Conservation (phyloP, 2,797 vertebrate genomes). For the Ispidina picta region DNA sequence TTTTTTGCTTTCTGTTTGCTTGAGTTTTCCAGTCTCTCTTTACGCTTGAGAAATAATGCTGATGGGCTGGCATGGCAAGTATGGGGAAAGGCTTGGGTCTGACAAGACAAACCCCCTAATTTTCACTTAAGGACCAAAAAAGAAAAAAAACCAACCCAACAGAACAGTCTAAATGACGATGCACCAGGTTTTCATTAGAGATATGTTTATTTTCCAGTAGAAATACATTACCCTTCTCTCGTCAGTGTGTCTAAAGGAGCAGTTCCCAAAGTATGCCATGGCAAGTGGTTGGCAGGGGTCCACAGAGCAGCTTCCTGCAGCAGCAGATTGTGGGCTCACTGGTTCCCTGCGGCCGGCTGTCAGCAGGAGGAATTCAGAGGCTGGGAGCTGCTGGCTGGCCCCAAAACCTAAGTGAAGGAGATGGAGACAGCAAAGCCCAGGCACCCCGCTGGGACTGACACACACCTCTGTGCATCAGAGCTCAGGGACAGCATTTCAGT, state of each 20-base stretch:
- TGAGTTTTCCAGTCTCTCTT: not conserved
- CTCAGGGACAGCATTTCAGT: not conserved
- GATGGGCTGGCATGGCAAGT: not conserved
- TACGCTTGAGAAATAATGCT: slow-evolving; percentile 4
- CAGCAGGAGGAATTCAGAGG: not conserved
- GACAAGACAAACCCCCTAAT: slow-evolving; percentile 26
- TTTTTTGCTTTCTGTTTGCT: not conserved
- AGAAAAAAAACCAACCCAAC: not conserved
- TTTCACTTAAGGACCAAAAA: not conserved
- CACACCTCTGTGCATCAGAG: fast-evolving
- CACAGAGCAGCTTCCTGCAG: not conserved
- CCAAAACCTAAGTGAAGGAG: not conserved
- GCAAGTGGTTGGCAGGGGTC: slow-evolving; percentile 38
- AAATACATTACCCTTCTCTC: slow-evolving; percentile 28
- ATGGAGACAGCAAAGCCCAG: not conserved
- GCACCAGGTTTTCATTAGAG: slow-evolving; percentile 38
- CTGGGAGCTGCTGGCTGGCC: not conserved
- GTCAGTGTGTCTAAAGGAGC: not conserved
- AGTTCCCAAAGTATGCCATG: not conserved
- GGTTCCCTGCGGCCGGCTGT: not conserved
- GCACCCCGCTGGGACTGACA: fast-evolving
- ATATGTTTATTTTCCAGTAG: slow-evolving; percentile 46
- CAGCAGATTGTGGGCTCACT: not conserved
- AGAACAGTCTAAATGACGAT: fast-evolving
- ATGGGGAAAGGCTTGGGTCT: not conserved